Conservation (phyloP, 2,888 invertebrate genomes). For the Dione vanillae region DNA sequence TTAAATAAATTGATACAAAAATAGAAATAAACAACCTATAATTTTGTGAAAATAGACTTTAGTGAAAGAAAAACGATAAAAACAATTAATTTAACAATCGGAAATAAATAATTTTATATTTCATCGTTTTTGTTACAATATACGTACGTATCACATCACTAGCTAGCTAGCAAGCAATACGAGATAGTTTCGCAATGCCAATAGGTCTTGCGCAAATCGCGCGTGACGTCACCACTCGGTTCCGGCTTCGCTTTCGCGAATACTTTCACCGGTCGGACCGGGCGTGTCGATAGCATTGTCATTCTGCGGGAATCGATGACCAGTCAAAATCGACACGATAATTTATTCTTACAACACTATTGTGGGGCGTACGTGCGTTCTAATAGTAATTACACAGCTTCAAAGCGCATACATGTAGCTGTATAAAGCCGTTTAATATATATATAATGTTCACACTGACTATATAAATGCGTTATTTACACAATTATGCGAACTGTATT, state of each 20-base stretch:
- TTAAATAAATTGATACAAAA: too few relatives aligned
- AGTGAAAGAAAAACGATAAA: too few relatives aligned
- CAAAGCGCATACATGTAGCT: slow-evolving; percentile 1
- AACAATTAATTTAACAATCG: too few relatives aligned
- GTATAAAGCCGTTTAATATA: slow-evolving; percentile 4
- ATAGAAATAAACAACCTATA: too few relatives aligned
- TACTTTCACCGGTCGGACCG: slow-evolving; percentile 76
- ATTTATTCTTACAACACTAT: slow-evolving; percentile 55
- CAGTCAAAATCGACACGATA: slow-evolving; percentile 54
- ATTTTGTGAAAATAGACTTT: too few relatives aligned
- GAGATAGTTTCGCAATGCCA: slow-evolving; percentile 74
- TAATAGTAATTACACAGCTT: slow-evolving; percentile 30
- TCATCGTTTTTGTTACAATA: slow-evolving; percentile 42
- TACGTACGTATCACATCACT: slow-evolving; percentile 44
- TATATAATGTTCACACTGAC: slow-evolving; percentile 6
- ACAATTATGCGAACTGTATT: slow-evolving; percentile 23
- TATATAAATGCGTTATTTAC: slow-evolving; percentile 4
- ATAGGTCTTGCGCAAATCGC: slow-evolving; percentile 74
- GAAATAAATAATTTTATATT: too few relatives aligned
- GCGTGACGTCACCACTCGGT: slow-evolving; percentile 76
- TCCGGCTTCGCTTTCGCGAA: slow-evolving; percentile 83
- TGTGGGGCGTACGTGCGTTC: slow-evolving; percentile 41
- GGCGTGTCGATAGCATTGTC: slow-evolving; percentile 55
- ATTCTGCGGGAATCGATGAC: slow-evolving; percentile 48
- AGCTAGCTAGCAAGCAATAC: too few relatives aligned